Evolutionary conservation across 2,888 invertebrate species (phyloP).

Genomic region (Ophion costatus): DNA sequence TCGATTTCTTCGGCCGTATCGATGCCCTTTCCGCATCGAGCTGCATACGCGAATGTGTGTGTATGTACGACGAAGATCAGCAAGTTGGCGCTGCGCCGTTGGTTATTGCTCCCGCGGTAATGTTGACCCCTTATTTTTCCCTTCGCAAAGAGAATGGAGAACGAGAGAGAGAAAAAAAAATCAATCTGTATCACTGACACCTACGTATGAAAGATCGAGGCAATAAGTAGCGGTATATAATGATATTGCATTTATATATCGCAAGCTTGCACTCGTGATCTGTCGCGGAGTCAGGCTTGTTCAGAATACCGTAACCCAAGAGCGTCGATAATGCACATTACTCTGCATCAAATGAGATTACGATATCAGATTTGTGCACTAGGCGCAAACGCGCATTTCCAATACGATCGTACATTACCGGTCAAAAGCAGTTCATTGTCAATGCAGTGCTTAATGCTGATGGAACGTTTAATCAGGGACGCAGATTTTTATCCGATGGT

Average conservation of each 20-base stretch:
- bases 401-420: constrained; percentile 22
- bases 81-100: constrained; percentile 41
- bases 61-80: constrained; percentile 46
- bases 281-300: constrained; percentile 50
- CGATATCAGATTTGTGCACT: constrained; percentile 16
- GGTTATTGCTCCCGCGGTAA: constrained; percentile 43
- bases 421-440: neutral
- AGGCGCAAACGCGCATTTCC: neutral
- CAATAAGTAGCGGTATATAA: constrained; percentile 54
- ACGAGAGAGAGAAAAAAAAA: constrained; percentile 28
- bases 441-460: no score
- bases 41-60: neutral
- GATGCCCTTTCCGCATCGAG: constrained; percentile 30
- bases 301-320: constrained; percentile 53
- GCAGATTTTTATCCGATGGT: no score
- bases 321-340: constrained; percentile 54
- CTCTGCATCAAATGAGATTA: constrained; percentile 49
- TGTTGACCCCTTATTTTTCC: constrained; percentile 17
- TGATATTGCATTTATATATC: constrained; percentile 13
- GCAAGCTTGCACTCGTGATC: constrained; percentile 56
- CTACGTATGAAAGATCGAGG: constrained; percentile 50
- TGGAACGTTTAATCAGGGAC: no score
- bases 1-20: constrained; percentile 58
- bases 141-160: constrained; percentile 38
- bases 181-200: constrained; percentile 45